Base-by-base conservation (phyloP, 2,888 invertebrate species). In the Idaea aversata region DNA sequence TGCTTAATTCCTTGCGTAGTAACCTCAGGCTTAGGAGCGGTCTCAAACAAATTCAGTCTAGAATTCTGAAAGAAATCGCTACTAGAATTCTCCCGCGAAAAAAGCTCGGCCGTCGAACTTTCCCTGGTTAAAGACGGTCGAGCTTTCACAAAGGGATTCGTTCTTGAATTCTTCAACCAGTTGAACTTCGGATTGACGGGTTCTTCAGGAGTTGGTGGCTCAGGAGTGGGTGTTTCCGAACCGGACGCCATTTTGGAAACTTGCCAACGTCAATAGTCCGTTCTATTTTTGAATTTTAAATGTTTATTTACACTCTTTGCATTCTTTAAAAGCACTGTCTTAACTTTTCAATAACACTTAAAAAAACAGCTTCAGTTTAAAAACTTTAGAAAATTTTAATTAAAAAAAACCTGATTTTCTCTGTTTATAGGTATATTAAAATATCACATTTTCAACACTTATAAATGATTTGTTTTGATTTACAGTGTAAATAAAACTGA, bases 41-140 rank as follows among this genome's bases (percentile, higher is more conserved):
- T 88, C 47, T 93, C 93, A 61, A 93, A 93, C 10, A 93, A 73
- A 69, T 93, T 93, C 60, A 92, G 67, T 59, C 91, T 82, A 1
- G 93, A 93, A 67, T 82, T 92, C 71, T 93, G 92, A 69, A 92
- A 93, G 73, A 93, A 87, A 64, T 93, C 91, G 5, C 84, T 80
- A 71, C 82, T 91, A 1, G 91, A 93, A 63, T 88, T 91, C 61
- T 92, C 88, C 59, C 89, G 84, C 0, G 91, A 88, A 67, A 90
- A 89, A 36, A 93, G 72, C 62, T 92, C 92, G 0, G 93, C 88
- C 0, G 86, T 78, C 0, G 93, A 93, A 66, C 91, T 91, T 64
- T 92, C 92, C 35, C 92, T 82, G 0, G 82, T 91, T 1, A 93
- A 69, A 0, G 89, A 86, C 0, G 91, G 92, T 61, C 91, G 75